Percentiles rank a stretch among this genome's conserved stretches.
Conservation (phyloP, 2,113 vertebrate species). For the Nematolebias whitei region DNA sequence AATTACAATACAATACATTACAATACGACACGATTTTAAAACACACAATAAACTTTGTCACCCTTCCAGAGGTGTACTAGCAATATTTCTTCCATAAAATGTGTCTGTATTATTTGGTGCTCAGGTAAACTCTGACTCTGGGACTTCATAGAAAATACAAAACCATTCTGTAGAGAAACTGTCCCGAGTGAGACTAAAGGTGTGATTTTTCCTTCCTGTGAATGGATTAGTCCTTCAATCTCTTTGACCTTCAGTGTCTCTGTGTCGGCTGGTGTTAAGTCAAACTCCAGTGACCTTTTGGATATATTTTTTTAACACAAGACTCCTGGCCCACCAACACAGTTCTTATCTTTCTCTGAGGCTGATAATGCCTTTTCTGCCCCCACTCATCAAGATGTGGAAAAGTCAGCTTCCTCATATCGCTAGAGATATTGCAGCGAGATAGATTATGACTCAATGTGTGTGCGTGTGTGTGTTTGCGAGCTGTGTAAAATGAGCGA, state of each 20-base stretch:
- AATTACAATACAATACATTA: background rate
- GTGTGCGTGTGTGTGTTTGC: slow-evolving; percentile 14
- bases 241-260: slow-evolving; percentile 71
- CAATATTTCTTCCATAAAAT: background rate
- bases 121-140: background rate
- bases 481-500: slow-evolving; percentile 16
- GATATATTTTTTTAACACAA: slow-evolving; percentile 53
- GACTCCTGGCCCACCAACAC: slow-evolving; percentile 41
- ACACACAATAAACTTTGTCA: too few relatives aligned
- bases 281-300: slow-evolving; percentile 67
- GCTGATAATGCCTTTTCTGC: slow-evolving; percentile 58
- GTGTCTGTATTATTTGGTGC: background rate
- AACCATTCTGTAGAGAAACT: background rate
- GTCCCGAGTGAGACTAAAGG: slow-evolving; percentile 33
- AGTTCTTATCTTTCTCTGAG: slow-evolving; percentile 65
- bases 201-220: slow-evolving; percentile 55
- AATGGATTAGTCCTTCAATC: slow-evolving; percentile 63
- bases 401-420: slow-evolving; percentile 70
- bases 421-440: slow-evolving; percentile 57
- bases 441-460: slow-evolving; percentile 52
- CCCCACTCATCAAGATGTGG: slow-evolving; percentile 62
- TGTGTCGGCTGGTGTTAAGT: slow-evolving; percentile 48
- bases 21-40: too few relatives aligned
- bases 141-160: background rate
- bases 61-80: background rate